Evolutionary conservation across 2,113 vertebrate genomes (phyloP).

Genomic region (Upupa epops): DNA sequence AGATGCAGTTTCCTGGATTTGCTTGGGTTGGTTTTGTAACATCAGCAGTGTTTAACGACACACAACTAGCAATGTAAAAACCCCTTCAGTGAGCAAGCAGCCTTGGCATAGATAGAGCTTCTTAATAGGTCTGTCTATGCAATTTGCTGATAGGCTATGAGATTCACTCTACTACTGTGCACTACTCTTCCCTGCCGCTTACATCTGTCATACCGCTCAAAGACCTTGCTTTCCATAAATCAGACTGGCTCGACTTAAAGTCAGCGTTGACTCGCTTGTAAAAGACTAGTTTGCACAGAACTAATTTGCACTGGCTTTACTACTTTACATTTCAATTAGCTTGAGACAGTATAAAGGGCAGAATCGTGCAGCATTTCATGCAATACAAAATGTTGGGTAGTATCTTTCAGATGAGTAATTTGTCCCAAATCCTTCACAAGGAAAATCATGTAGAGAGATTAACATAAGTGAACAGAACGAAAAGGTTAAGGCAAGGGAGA

Average conservation of each 20-base stretch:
- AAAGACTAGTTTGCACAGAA: not conserved
- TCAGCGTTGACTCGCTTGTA: not conserved
- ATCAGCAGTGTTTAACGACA: not conserved
- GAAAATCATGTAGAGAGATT: not conserved
- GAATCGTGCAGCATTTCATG: not conserved
- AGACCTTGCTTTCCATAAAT: not conserved
- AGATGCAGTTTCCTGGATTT: not conserved
- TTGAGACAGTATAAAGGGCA: not conserved
- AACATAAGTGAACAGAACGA: not conserved
- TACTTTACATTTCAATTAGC: not conserved
- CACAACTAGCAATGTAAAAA: not conserved
- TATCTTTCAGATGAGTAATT: not conserved
- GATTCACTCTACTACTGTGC: not conserved
- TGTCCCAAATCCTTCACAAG: not conserved
- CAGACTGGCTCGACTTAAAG: not conserved
- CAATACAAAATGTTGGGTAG: not conserved
- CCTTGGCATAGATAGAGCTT: not conserved
- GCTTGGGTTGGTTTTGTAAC: not conserved
- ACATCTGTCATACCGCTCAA: not conserved
- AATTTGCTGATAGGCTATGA: not conserved
- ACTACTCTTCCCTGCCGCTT: not conserved
- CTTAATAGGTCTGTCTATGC: not conserved
- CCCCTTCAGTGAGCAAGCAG: not conserved
- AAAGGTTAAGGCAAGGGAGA: not conserved
- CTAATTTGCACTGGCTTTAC: not conserved